Base-by-base conservation (phyloP, 2,797 vertebrate species). In the Tangara arthus region DNA sequence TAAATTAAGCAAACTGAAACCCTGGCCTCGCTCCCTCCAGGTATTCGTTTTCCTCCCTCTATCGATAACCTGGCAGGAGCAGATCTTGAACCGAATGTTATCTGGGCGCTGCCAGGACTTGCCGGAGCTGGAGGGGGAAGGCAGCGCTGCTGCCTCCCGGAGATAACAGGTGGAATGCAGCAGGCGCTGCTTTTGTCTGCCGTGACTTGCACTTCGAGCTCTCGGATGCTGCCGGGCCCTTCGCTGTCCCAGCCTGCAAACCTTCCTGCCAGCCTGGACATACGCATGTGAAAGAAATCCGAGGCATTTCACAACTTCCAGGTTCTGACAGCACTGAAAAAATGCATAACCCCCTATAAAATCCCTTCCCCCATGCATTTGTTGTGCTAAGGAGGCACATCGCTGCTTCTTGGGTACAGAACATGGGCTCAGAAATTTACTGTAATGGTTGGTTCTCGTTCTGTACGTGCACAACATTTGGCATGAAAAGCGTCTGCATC, bases 151-250 rank as follows among this genome's bases (percentile, higher is more conserved):
- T 63, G 90, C 15, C 34, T 87, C 22, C 53, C 72, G 18, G 20
- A 96, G 91, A 82, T 89, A 93, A 94, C 93, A 94, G 95, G 91
- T 94, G 93, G 95, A 87, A 93, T 61, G 91, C 89, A 90, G 68
- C 53, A 77, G 69, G 35, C 17, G 3, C 57, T 28, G 35, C 65
- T 66, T 78, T 69, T 68, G 53, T 63, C 63, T 73, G 87, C 60
- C 8, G 0, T 3, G 44, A 78, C 76, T 91, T 59, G 44, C 16
- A 27, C 64, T 75, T 37, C 49, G 9, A 57, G 56, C 75, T 60
- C 87, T 44, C 37, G 18, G 35, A 75, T 15, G 83, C 68, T 53
- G 83, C 75, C 3, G 6, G 64, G 73, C 37, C 41, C 60, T 72
- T 68, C 14, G 60, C 72, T 16, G 23, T 39, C 66, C 82, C 61